Percentiles rank a stretch among this genome's conserved stretches.
phyloP scores from a whole-genome alignment of 53 echinoderm and acorn worm genomes.

The Arbacia lixula region DNA sequence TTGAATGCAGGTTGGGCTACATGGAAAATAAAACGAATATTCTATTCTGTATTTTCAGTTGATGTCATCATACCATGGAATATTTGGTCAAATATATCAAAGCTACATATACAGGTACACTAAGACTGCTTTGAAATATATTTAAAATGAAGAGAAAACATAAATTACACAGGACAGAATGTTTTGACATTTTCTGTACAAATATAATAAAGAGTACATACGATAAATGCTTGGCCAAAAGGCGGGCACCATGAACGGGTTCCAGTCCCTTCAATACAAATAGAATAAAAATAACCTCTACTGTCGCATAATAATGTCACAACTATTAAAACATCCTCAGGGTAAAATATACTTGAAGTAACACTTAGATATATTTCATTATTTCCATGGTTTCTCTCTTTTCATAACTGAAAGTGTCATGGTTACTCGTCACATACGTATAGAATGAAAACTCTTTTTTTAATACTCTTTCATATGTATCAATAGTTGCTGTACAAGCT shows the following conservation, averaged over 20 bases:
- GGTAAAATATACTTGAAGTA: slow-evolving; percentile 60
- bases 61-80: slow-evolving; percentile 46
- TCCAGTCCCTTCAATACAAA: slow-evolving; percentile 38
- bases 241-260: slow-evolving; percentile 57
- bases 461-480: slow-evolving; percentile 45
- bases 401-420: slow-evolving; percentile 60
- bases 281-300: slow-evolving; percentile 64
- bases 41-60: slow-evolving; percentile 50
- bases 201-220: slow-evolving; percentile 58
- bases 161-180: slow-evolving; percentile 50
- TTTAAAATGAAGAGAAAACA: slow-evolving; percentile 51
- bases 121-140: slow-evolving; percentile 53
- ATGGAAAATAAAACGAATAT: slow-evolving; percentile 49
- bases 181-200: slow-evolving; percentile 47
- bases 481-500: slow-evolving; percentile 56
- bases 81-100: slow-evolving; percentile 59
- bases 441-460: slow-evolving; percentile 59
- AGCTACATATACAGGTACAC: slow-evolving; percentile 50
- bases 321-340: slow-evolving; percentile 59
- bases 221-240: slow-evolving; percentile 44
- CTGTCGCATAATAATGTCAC: too few relatives aligned
- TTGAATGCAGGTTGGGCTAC: slow-evolving; percentile 56
- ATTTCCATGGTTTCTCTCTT: slow-evolving; percentile 47
- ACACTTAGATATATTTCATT: slow-evolving; percentile 56
- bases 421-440: slow-evolving; percentile 58